These are phyloP conservation scores for Vandiemenella viatica DNA, from an alignment of 2,888 invertebrate genomes.

Conservation along the genomic window DNA sequence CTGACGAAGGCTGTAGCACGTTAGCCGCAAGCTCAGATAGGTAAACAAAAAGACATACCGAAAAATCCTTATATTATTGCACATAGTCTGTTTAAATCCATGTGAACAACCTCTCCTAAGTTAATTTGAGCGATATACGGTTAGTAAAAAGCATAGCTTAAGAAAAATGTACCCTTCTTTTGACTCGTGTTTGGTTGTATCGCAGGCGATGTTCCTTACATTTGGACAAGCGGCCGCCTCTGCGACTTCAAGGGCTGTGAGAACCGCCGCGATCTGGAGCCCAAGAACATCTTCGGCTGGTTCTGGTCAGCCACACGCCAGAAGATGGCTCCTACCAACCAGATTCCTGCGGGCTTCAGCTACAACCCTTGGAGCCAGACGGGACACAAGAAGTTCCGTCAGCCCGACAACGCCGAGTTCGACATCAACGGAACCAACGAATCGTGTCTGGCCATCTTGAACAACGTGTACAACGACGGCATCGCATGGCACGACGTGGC, in stretches of 20 bases:
- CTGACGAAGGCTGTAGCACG: no score
- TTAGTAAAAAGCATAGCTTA: no score
- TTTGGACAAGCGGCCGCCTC: slow-evolving; percentile 83
- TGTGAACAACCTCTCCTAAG: no score
- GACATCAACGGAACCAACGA: slow-evolving; percentile 78
- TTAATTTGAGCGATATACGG: no score
- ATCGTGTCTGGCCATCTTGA: slow-evolving; percentile 72
- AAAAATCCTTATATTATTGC: no score
- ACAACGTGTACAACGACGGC: slow-evolving; percentile 87
- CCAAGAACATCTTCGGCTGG: slow-evolving; percentile 75
- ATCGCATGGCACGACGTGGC: slow-evolving; percentile 90
- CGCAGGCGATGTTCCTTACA: slow-evolving; percentile 74
- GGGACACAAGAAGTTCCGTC: slow-evolving; percentile 74
- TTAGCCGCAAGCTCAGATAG: no score
- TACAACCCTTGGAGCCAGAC: slow-evolving; percentile 86
- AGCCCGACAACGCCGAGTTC: slow-evolving; percentile 83
- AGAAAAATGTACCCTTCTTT: no score
- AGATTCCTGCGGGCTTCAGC: slow-evolving; percentile 51
- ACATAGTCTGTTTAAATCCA: no score
- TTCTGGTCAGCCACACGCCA: slow-evolving; percentile 86
- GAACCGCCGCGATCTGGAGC: slow-evolving; percentile 68
- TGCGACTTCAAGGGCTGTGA: slow-evolving; percentile 91
- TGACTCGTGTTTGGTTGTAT: no score
- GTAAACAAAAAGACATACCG: no score
- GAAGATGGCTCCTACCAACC: slow-evolving; percentile 69